These are phyloP conservation scores for Cryptotis parvus DNA, from an alignment of 2,113 vertebrate genomes.

Conservation along the genomic window DNA sequence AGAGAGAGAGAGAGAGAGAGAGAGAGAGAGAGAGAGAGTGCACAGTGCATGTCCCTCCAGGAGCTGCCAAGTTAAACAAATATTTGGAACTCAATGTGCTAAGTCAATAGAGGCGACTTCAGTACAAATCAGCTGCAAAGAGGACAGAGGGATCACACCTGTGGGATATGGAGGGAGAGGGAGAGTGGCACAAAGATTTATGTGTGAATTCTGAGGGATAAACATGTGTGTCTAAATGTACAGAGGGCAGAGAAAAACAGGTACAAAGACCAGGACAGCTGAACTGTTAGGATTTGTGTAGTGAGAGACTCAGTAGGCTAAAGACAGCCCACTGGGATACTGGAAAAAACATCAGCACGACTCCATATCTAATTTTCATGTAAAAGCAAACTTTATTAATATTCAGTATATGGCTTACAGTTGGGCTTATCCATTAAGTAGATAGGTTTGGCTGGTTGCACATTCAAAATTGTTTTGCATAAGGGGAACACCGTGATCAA, in stretches of 20 bases:
- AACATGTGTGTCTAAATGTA: background rate
- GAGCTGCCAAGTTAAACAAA: conserved; percentile 46
- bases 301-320: background rate
- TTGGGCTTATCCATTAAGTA: background rate
- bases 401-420: background rate
- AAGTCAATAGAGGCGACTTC: background rate
- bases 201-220: conserved; percentile 28
- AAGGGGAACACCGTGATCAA: background rate
- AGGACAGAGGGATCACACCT: background rate
- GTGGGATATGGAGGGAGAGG: background rate
- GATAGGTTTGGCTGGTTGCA: background rate
- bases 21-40: conserved; percentile 27
- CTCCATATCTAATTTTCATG: background rate
- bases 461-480: background rate
- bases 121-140: background rate
- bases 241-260: background rate
- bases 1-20: conserved; percentile 29
- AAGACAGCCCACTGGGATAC: background rate
- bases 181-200: conserved; percentile 7
- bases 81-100: background rate
- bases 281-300: background rate
- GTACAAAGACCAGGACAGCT: conserved; percentile 16
- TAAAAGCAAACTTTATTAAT: conserved; percentile 46
- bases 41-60: background rate
- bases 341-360: conserved; percentile 7